A percentile compares a stretch with the other conserved stretches of the same genome.
Evolutionary conservation across 2,888 invertebrate genomes (phyloP).

Genomic region (Crioceris asparagi): DNA sequence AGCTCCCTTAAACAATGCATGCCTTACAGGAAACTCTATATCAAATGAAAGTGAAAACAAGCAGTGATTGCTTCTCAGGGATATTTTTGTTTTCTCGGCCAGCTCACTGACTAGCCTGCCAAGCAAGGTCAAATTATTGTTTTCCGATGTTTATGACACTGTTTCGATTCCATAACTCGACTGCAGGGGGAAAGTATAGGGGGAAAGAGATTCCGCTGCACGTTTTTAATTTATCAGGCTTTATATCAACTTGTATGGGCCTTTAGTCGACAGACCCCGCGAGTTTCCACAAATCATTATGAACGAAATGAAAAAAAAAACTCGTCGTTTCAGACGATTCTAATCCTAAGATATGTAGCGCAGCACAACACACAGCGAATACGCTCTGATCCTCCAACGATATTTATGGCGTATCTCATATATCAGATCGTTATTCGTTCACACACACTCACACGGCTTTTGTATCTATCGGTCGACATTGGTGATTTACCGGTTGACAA

Average conservation of each 20-base stretch:
- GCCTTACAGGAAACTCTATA: no score
- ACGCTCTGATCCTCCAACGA: constrained; percentile 20
- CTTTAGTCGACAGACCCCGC: constrained; percentile 34
- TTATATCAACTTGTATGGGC: constrained; percentile 36
- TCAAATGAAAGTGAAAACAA: neutral
- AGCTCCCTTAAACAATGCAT: no score
- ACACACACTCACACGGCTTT: no score
- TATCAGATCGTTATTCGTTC: constrained; percentile 16
- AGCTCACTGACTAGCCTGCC: no score
- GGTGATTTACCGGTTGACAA: no score
- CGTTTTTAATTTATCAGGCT: constrained; percentile 43
- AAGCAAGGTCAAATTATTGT: constrained; percentile 38
- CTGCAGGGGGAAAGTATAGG: no score
- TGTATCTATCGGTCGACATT: no score
- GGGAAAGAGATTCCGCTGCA: constrained; percentile 34
- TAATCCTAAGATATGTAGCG: constrained; percentile 29
- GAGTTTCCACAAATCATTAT: constrained; percentile 36
- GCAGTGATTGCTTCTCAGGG: neutral
- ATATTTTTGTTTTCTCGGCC: neutral
- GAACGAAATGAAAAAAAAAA: constrained; percentile 36
- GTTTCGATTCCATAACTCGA: constrained; percentile 43
- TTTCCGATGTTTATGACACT: constrained; percentile 42
- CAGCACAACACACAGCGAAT: no score
- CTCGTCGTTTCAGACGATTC: constrained; percentile 26
- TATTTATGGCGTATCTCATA: constrained; percentile 23